Percentiles rank a stretch among this genome's conserved stretches.
Conservation (phyloP, 2,888 invertebrate species). For the Hesperia comma region DNA sequence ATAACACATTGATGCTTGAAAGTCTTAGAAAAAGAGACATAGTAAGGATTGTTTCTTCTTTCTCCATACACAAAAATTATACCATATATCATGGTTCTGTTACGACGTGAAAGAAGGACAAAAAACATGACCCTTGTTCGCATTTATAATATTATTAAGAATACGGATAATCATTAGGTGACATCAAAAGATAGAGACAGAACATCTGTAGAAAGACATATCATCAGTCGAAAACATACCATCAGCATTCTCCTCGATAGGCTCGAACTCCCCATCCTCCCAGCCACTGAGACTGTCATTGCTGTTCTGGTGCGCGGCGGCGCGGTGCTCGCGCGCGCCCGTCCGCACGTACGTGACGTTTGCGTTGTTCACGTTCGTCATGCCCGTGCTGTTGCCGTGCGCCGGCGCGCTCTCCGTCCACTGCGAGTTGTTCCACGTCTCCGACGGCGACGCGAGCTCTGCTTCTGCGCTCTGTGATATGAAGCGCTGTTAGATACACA, state of each 20-base stretch:
- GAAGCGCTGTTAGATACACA: too few species aligned
- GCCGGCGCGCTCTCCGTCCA: slow-evolving; percentile 62
- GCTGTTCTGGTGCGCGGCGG: slow-evolving; percentile 75
- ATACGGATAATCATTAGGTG: too few species aligned
- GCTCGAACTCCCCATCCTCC: slow-evolving; percentile 93
- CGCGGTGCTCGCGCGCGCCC: slow-evolving; percentile 51
- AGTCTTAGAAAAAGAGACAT: too few species aligned
- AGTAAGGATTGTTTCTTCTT: too few species aligned
- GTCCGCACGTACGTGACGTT: slow-evolving; percentile 63
- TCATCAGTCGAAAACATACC: slow-evolving; percentile 60
- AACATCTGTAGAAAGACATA: neutral
- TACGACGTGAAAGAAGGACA: too few species aligned
- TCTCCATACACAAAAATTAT: too few species aligned
- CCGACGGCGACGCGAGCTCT: slow-evolving; percentile 85
- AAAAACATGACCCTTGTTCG: too few species aligned
- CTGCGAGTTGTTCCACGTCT: slow-evolving; percentile 84
- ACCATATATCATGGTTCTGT: too few species aligned
- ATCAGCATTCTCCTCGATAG: slow-evolving; percentile 87
- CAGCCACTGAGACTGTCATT: slow-evolving; percentile 85
- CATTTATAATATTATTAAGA: too few species aligned
- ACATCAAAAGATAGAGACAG: neutral
- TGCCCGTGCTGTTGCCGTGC: slow-evolving; percentile 45
- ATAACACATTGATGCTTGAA: too few species aligned
- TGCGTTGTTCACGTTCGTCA: slow-evolving; percentile 46
- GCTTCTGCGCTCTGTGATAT: slow-evolving; percentile 71